A percentile compares a stretch with the other conserved stretches of the same genome.
Conservation (phyloP, 2,797 vertebrate species). For the Anguilla marmorata region DNA sequence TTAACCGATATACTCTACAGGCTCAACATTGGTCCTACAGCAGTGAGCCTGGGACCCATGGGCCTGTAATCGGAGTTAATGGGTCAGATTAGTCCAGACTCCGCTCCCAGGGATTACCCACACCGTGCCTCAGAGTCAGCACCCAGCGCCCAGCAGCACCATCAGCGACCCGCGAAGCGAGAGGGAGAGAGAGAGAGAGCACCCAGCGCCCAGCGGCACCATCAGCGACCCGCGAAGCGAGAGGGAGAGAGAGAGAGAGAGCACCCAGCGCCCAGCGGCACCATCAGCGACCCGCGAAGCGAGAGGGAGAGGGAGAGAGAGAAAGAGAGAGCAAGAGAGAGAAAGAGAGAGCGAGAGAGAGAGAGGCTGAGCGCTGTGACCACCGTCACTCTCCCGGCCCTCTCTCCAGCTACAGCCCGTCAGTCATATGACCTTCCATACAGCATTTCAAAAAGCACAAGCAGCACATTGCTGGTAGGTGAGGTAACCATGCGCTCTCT, state of each 20-base stretch:
- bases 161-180: slow-evolving; percentile 35
- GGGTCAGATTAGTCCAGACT: slow-evolving; percentile 54
- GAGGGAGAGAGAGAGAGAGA: background rate
- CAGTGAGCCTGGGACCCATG: slow-evolving; percentile 45
- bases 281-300: no score
- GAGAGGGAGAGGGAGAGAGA: background rate
- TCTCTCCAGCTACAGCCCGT: background rate
- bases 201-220: no score
- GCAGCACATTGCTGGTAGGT: slow-evolving; percentile 5
- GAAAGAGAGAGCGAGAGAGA: background rate
- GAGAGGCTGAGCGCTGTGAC: background rate
- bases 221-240: no score
- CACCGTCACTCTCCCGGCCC: background rate
- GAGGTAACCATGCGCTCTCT: background rate
- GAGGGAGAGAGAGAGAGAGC: no score
- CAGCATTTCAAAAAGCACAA: background rate
- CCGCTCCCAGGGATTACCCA: slow-evolving; percentile 54
- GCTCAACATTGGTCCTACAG: slow-evolving; percentile 35
- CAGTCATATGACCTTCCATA: slow-evolving; percentile 16
- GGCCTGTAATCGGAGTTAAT: slow-evolving; percentile 54
- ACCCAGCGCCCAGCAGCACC: slow-evolving; percentile 40
- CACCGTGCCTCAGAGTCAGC: background rate
- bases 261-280: no score
- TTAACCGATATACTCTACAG: background rate
- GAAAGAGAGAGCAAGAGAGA: background rate